phyloP scores from a whole-genome alignment of 1,140 invertebrate species.

The Glomeris maerens region DNA sequence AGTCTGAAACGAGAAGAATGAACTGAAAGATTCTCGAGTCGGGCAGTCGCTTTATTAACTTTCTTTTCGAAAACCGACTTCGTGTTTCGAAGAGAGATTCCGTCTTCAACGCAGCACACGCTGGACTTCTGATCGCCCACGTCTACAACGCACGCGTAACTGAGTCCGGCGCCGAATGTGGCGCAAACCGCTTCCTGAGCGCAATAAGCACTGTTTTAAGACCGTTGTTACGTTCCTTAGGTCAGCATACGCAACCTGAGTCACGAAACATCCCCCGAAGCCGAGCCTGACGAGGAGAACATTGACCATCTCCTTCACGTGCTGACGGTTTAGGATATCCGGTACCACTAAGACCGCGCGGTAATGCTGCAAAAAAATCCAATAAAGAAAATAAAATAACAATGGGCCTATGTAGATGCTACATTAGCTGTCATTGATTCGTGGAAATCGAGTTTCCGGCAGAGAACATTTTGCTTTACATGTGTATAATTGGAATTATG shows the following conservation, averaged over 20 bases:
- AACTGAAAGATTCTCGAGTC: not conserved
- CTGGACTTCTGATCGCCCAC: constrained; percentile 91
- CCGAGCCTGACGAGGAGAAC: constrained; percentile 66
- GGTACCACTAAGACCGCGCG: constrained; percentile 76
- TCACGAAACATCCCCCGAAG: constrained; percentile 76
- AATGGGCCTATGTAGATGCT: not conserved
- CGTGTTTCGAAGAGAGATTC: constrained; percentile 76
- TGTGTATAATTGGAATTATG: too few species aligned
- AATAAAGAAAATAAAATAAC: not conserved
- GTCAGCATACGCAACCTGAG: constrained; percentile 46
- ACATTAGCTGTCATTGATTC: too few species aligned
- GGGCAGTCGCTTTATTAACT: too few species aligned
- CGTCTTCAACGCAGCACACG: constrained; percentile 91
- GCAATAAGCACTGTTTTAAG: too few species aligned
- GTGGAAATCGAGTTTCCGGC: too few species aligned
- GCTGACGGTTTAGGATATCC: constrained; percentile 75
- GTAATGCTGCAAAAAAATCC: constrained; percentile 42
- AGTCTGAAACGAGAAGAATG: constrained; percentile 25
- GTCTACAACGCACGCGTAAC: constrained; percentile 86
- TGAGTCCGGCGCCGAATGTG: constrained; percentile 82
- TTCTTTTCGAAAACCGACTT: constrained; percentile 33
- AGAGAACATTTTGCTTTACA: too few species aligned
- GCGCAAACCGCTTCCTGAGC: constrained; percentile 74
- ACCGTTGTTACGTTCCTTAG: not conserved
- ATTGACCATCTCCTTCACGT: constrained; percentile 70